Percentiles rank a stretch among this genome's conserved stretches.
These are phyloP conservation scores for Apis dorsata DNA, from an alignment of 1,140 invertebrate genomes.

Conservation along the genomic window DNA sequence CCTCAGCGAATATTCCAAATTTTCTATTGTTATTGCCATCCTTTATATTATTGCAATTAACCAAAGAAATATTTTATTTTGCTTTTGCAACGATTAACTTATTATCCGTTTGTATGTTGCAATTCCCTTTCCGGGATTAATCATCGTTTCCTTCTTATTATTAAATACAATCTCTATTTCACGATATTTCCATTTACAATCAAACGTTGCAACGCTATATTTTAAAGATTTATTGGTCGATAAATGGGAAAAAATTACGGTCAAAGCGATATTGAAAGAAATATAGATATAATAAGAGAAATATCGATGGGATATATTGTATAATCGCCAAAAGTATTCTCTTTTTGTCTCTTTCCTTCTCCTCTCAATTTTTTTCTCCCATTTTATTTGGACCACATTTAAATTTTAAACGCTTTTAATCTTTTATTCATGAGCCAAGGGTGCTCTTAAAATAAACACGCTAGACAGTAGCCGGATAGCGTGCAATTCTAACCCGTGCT, in stretches of 20 bases:
- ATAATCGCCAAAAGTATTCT: neutral
- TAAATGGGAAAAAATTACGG: neutral
- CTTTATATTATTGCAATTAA: no score
- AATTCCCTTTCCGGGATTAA: no score
- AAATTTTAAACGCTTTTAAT: conserved; percentile 45
- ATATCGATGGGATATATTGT: neutral
- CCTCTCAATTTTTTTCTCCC: neutral
- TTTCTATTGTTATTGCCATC: no score
- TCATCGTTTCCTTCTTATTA: no score
- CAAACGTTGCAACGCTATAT: neutral
- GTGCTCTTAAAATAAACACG: conserved; percentile 40
- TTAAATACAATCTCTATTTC: no score
- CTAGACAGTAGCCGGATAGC: neutral
- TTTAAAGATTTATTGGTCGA: neutral
- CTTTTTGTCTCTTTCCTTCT: neutral
- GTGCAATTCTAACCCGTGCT: conserved; percentile 1
- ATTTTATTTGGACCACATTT: conserved; percentile 25
- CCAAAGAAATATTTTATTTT: no score
- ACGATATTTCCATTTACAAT: neutral
- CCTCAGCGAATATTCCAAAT: no score
- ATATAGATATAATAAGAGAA: neutral
- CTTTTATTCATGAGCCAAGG: conserved; percentile 43
- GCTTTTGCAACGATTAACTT: no score
- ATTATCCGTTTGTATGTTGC: no score
- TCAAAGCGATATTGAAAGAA: neutral